Conservation (phyloP, 2,113 vertebrate genomes). For the Axis porcinus region DNA sequence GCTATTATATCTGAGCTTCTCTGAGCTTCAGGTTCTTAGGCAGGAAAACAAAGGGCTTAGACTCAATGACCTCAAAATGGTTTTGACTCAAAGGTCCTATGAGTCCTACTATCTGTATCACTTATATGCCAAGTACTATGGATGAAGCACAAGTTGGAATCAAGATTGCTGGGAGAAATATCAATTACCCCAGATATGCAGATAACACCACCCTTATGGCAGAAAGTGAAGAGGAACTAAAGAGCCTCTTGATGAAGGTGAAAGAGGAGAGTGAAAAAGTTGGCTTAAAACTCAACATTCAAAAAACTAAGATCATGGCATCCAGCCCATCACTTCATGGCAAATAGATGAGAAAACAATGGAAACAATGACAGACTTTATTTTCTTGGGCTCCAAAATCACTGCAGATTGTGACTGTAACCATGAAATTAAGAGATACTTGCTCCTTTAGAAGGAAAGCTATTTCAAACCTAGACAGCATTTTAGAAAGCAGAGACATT, state of each 20-base stretch:
- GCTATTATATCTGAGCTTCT: not conserved
- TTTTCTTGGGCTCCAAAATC: not conserved
- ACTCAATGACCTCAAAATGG: not conserved
- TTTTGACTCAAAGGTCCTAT: not conserved
- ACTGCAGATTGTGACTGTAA: not conserved
- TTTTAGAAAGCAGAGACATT: not conserved
- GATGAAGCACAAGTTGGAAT: not conserved
- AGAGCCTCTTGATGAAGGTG: not conserved
- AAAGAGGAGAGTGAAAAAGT: not conserved
- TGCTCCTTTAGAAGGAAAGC: not conserved
- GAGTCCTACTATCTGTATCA: not conserved
- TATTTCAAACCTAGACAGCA: not conserved
- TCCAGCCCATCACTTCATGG: not conserved
- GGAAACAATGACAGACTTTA: not conserved
- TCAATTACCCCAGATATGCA: not conserved
- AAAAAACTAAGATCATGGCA: not conserved
- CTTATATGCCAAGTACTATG: not conserved
- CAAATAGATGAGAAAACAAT: not conserved
- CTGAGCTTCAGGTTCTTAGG: not conserved
- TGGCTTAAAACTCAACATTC: not conserved
- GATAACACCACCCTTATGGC: not conserved
- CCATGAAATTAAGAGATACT: not conserved
- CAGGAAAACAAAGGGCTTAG: not conserved
- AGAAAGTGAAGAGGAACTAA: not conserved
- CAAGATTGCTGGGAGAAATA: not conserved